These are phyloP conservation scores for Ictalurus punctatus DNA, from an alignment of 2,113 vertebrate genomes.

Conservation along the genomic window DNA sequence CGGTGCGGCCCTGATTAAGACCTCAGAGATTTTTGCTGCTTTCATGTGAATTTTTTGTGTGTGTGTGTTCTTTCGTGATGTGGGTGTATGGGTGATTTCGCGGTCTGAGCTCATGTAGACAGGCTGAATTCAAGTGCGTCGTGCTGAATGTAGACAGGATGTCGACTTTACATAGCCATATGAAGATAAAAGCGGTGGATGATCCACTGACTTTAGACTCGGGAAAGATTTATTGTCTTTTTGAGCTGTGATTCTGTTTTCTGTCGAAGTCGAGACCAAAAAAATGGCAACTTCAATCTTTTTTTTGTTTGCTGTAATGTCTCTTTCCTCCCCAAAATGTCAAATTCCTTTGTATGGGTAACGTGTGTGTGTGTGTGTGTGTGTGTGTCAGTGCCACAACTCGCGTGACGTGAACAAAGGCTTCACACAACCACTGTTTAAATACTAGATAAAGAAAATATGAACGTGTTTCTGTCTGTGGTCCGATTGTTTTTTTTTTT, in stretches of 20 bases:
- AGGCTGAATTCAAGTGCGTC: background rate
- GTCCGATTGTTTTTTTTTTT: background rate
- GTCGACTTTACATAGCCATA: slow-evolving; percentile 14
- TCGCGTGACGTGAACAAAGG: background rate
- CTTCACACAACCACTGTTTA: slow-evolving; percentile 7
- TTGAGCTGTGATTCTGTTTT: background rate
- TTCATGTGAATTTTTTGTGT: background rate
- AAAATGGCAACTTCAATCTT: background rate
- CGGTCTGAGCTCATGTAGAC: background rate
- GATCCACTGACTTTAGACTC: background rate
- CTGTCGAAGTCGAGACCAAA: background rate
- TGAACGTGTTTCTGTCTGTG: slow-evolving; percentile 1
- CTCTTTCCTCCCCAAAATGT: too few species aligned
- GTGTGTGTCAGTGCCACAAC: too few species aligned
- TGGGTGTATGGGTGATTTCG: background rate
- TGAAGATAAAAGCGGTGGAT: background rate
- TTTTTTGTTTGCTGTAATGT: background rate
- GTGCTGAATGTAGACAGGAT: slow-evolving; percentile 8
- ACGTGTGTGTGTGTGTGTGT: background rate
- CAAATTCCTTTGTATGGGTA: background rate
- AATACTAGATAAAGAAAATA: background rate
- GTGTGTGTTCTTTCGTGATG: background rate
- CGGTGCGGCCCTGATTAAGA: background rate
- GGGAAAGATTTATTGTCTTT: background rate
- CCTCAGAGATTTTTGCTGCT: background rate